Conservation (phyloP, 2,888 invertebrate genomes). For the Cryptocheilus praepositus region DNA sequence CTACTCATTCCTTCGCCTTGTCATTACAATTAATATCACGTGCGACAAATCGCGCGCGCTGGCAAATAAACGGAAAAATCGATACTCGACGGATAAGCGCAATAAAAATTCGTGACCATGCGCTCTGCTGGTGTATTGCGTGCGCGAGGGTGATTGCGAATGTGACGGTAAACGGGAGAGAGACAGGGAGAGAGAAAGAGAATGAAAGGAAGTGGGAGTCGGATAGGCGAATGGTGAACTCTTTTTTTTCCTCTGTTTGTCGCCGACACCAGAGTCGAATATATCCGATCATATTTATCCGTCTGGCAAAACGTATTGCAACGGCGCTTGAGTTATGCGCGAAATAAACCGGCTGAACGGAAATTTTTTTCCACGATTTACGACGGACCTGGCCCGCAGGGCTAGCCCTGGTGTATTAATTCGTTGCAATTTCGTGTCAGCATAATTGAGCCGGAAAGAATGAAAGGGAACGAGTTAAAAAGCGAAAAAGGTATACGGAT, state of each 20-base stretch:
- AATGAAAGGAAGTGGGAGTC: neutral
- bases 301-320: constrained; percentile 44
- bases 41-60: constrained; percentile 19
- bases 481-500: too few species aligned
- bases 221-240: neutral
- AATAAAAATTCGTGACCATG: constrained; percentile 21
- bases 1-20: neutral
- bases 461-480: too few species aligned
- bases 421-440: neutral
- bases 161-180: neutral
- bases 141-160: neutral
- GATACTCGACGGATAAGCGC: constrained; percentile 20
- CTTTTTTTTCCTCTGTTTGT: constrained; percentile 27
- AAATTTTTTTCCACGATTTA: constrained; percentile 39
- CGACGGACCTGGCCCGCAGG: constrained; percentile 14
- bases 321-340: constrained; percentile 49
- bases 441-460: too few species aligned
- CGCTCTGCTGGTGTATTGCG: neutral
- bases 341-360: constrained; percentile 38
- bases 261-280: constrained; percentile 17
- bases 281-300: constrained; percentile 55
- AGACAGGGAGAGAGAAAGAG: neutral
- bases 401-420: too few species aligned
- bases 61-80: constrained; percentile 17
- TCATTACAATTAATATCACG: constrained; percentile 12